Conservation (phyloP, 2,113 vertebrate species). For the Glaucidium brasilianum region DNA sequence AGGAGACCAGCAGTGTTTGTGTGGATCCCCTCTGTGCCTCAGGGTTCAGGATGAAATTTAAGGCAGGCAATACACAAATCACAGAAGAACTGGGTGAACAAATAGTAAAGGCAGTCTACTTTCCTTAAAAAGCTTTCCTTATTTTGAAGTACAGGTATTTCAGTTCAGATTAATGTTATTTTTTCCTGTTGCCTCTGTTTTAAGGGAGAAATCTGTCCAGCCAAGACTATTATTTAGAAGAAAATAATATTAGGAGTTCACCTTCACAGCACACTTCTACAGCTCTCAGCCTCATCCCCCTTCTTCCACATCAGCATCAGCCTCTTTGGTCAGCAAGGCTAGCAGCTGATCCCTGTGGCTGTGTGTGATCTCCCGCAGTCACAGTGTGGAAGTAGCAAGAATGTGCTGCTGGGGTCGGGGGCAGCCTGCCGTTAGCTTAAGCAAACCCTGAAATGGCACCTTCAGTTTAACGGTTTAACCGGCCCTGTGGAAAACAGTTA, state of each 20-base stretch:
- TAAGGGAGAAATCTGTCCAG: neutral
- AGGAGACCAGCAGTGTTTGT: neutral
- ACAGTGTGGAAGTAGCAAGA: neutral
- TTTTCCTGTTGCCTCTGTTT: neutral
- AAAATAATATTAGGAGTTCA: neutral
- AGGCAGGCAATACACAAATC: neutral
- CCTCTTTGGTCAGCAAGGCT: accelerated
- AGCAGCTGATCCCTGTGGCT: accelerated
- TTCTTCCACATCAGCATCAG: neutral
- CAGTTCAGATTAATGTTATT: neutral
- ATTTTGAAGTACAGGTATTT: neutral
- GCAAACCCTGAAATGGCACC: neutral
- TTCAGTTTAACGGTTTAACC: neutral
- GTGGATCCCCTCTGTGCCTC: neutral
- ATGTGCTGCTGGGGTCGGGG: accelerated
- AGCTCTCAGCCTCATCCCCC: neutral
- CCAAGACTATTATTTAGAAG: neutral
- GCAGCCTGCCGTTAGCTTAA: neutral
- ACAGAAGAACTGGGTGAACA: neutral
- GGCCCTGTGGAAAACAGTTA: neutral
- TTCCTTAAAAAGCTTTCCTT: neutral
- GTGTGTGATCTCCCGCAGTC: neutral
- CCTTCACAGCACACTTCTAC: neutral
- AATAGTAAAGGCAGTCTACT: neutral
- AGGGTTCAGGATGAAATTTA: neutral